phyloP scores from a whole-genome alignment of 2,888 invertebrate species.

The Catocala sponsa region DNA sequence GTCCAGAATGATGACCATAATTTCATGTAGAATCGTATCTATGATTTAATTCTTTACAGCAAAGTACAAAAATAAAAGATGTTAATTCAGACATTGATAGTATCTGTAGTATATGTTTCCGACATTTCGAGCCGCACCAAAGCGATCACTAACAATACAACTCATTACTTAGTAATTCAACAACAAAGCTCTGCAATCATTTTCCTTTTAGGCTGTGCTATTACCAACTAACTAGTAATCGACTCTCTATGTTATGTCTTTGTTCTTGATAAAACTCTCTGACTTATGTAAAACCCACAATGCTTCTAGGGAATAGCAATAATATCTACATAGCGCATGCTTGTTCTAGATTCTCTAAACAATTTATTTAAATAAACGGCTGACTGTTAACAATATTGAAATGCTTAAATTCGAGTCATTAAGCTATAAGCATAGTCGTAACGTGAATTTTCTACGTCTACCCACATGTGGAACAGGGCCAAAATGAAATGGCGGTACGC shows the following conservation, averaged over 20 bases:
- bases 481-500: constrained; percentile 49
- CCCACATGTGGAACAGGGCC: constrained; percentile 49
- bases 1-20: too few relatives aligned
- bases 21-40: too few relatives aligned
- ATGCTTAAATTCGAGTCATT: constrained; percentile 51
- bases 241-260: not conserved
- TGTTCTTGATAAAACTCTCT: not conserved
- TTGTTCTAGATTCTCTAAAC: constrained; percentile 36
- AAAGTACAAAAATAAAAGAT: too few relatives aligned
- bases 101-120: too few relatives aligned
- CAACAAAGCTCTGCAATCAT: too few relatives aligned
- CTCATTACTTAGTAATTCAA: too few relatives aligned
- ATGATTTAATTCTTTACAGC: too few relatives aligned
- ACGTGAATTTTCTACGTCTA: constrained; percentile 45
- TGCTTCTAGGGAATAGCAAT: not conserved
- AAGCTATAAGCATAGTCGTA: constrained; percentile 46
- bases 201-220: too few relatives aligned
- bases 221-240: too few relatives aligned
- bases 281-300: not conserved
- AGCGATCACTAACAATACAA: too few relatives aligned
- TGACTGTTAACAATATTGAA: constrained; percentile 49
- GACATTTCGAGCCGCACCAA: too few relatives aligned
- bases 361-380: constrained; percentile 44
- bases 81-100: too few relatives aligned
- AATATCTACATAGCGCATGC: constrained; percentile 29